Percentiles rank a stretch among this genome's conserved stretches.
Evolutionary conservation across 2,797 vertebrate species (phyloP).

Genomic region (Helostoma temminkii): DNA sequence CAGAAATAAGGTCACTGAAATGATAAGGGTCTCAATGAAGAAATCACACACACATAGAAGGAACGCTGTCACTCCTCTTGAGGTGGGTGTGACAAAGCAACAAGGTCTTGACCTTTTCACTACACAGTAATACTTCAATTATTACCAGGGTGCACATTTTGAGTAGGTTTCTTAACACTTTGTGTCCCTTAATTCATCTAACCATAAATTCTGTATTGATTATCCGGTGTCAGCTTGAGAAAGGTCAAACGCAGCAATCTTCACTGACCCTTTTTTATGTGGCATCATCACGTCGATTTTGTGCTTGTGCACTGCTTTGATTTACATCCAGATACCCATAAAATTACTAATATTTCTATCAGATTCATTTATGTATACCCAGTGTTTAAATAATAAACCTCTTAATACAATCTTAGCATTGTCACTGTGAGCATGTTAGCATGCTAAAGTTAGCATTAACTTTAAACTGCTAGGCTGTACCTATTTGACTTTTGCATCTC

Average conservation of each 20-base stretch:
- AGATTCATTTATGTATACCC: no score
- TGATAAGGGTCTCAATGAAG: conserved; percentile 32
- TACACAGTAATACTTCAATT: conserved; percentile 44
- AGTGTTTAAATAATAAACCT: no score
- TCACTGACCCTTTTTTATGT: no score
- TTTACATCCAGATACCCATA: no score
- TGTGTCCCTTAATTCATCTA: conserved; percentile 28
- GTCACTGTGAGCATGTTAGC: no score
- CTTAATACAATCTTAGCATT: no score
- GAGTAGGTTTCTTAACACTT: conserved; percentile 36
- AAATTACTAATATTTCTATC: no score
- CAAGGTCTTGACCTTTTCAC: conserved; percentile 45
- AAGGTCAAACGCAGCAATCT: conserved; percentile 18
- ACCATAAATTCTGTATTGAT: conserved; percentile 4
- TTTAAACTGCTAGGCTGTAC: no score
- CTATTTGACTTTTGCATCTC: no score
- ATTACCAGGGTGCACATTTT: conserved; percentile 27
- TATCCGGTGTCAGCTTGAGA: conserved; percentile 9
- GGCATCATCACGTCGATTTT: no score
- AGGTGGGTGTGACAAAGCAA: conserved; percentile 25
- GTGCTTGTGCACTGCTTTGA: no score
- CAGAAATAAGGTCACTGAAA: conserved; percentile 48
- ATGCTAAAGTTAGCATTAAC: no score
- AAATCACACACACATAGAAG: conserved; percentile 11
- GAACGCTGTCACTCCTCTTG: conserved; percentile 24